phyloP scores from a whole-genome alignment of 2,113 vertebrate genomes.

The Ciconia boyciana region DNA sequence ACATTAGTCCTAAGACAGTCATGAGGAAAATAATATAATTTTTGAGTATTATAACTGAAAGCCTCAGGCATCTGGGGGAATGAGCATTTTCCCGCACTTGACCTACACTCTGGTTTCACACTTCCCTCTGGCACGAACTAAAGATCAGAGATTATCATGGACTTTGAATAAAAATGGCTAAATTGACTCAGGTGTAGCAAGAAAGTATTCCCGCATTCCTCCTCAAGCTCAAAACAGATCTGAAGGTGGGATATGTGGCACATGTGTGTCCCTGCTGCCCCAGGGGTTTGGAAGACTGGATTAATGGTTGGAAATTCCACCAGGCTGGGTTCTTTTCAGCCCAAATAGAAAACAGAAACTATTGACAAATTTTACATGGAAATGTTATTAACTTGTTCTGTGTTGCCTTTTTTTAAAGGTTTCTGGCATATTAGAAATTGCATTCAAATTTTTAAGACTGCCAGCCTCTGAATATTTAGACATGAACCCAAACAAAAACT shows the following conservation, averaged over 20 bases:
- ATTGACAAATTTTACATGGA: neutral
- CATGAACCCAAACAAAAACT: neutral
- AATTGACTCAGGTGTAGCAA: neutral
- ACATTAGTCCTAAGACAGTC: neutral
- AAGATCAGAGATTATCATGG: neutral
- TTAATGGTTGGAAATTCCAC: neutral
- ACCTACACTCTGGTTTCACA: neutral
- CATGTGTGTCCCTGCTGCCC: neutral
- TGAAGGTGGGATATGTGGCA: fast-evolving
- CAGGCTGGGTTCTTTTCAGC: fast-evolving
- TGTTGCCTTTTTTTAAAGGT: neutral
- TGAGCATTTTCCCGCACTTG: neutral
- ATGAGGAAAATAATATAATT: neutral
- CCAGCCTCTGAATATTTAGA: neutral
- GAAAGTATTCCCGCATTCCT: neutral
- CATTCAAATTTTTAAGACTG: neutral
- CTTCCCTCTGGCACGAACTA: neutral
- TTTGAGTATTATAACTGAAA: neutral
- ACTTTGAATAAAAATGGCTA: neutral
- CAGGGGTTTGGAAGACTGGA: neutral
- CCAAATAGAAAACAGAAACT: neutral
- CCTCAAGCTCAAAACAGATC: neutral
- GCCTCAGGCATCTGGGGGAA: neutral
- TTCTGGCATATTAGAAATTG: neutral
- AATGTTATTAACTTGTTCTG: neutral